Base-by-base conservation (phyloP, 2,888 invertebrate species). In the Sceliomorpha sp. region DNA sequence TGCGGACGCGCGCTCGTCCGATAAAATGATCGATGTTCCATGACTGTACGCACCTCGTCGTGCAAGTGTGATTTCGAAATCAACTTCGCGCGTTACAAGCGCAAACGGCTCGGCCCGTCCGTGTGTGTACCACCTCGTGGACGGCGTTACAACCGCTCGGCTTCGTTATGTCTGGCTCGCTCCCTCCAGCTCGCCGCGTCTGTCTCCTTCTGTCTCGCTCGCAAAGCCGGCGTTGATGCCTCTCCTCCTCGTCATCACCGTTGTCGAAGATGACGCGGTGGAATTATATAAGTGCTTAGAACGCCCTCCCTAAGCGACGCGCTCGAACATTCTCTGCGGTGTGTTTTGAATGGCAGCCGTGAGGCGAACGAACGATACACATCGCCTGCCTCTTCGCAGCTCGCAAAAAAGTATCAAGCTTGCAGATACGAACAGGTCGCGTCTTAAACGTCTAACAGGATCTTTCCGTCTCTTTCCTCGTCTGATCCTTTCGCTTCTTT, bases 61-160 rank as follows among this genome's bases (percentile, higher is more conserved):
- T 36, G 32, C 59, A 34, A 55, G 58, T 58, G 63, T 53, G 58
- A 63, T 63, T 69, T 69, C 50, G 69, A 51, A 69, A 63, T 58
- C 48, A 62, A 58, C 47, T 63, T 62, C 45, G 48, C 55, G 62
- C 56, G 68, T 62, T 62, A 68, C 56, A 62, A 60, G 50, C 60
- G 68, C 62, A 69, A 69, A n/a, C n/a, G n/a, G n/a, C n/a, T n/a
- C n/a, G n/a, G n/a, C n/a, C 69, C 56, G 58, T 62, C 58, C 62
- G 56, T 50, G 29, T 44, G 14, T 34, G 44, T 3, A 31, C 37
- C 36, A 36, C 26, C 37, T 31, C 5, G 32, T 26, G 47, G n/a
- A 4, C 32, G 9, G 1, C 9, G 47, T 62, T 51, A 62, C 56
- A 47, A 58, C 62, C n/a, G n/a, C n/a, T n/a, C n/a, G n/a, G 40